Conservation (phyloP, 1,140 invertebrate genomes). For the Drosophila dunni region DNA sequence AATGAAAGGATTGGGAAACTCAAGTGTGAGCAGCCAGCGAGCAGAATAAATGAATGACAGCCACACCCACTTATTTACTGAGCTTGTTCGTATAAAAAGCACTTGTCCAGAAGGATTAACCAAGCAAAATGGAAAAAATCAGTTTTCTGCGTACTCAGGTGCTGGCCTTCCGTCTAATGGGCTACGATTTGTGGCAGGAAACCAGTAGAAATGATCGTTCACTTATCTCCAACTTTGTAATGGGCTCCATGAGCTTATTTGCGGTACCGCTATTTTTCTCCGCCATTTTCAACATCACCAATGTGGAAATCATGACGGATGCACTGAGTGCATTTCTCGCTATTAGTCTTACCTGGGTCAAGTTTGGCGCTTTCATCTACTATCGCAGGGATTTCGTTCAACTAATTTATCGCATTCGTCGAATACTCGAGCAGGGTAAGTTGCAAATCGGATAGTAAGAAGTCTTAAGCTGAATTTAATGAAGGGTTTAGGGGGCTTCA, state of each 20-base stretch:
- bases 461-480: too few relatives aligned
- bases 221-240: constrained; percentile 37
- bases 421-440: constrained; percentile 57
- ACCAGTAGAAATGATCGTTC: constrained; percentile 39
- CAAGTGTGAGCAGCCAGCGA: background rate
- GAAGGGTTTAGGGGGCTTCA: too few relatives aligned
- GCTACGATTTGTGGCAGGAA: constrained; percentile 55
- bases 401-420: constrained; percentile 54
- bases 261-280: constrained; percentile 47
- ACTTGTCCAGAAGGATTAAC: background rate
- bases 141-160: constrained; percentile 57
- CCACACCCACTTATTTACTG: constrained; percentile 3
- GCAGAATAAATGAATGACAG: constrained; percentile 2
- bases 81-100: constrained; percentile 4
- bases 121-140: constrained; percentile 20
- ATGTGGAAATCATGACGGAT: constrained; percentile 62
- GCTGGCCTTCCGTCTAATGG: constrained; percentile 56
- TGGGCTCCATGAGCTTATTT: constrained; percentile 34
- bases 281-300: constrained; percentile 47
- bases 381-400: constrained; percentile 59
- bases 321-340: constrained; percentile 58
- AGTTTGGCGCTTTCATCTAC: constrained; percentile 54
- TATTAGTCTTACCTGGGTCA: constrained; percentile 48
- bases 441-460: background rate
- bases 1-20: constrained; percentile 5